phyloP scores from a whole-genome alignment of 2,113 vertebrate genomes.

The Chamaetylas fuelleborni region DNA sequence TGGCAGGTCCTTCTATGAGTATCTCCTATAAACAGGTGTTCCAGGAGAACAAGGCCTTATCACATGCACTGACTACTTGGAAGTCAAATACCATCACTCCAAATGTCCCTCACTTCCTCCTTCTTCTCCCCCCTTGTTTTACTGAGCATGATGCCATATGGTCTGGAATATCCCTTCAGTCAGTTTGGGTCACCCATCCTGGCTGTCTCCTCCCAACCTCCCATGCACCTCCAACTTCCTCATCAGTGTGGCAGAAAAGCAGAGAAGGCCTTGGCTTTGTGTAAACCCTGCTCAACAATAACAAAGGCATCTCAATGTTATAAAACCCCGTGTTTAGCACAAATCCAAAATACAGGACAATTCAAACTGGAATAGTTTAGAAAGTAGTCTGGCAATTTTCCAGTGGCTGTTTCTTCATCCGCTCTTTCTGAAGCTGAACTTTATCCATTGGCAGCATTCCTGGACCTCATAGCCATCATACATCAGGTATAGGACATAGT shows the following conservation, averaged over 20 bases:
- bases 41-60: background rate
- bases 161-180: background rate
- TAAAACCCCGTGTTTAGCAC: fast-evolving
- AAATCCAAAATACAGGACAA: background rate
- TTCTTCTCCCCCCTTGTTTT: no score
- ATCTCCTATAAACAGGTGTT: background rate
- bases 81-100: background rate
- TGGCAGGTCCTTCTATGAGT: background rate
- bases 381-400: background rate
- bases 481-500: background rate
- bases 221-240: background rate
- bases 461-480: background rate
- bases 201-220: background rate
- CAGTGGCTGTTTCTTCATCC: background rate
- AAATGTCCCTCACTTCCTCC: background rate
- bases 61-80: background rate
- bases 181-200: background rate
- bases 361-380: background rate
- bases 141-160: background rate
- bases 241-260: background rate
- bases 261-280: background rate
- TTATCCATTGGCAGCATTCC: background rate
- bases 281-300: background rate
- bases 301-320: background rate
- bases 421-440: background rate